These are phyloP conservation scores for Synanthedon andrenaeformis DNA, from an alignment of 2,888 invertebrate species.

Conservation along the genomic window DNA sequence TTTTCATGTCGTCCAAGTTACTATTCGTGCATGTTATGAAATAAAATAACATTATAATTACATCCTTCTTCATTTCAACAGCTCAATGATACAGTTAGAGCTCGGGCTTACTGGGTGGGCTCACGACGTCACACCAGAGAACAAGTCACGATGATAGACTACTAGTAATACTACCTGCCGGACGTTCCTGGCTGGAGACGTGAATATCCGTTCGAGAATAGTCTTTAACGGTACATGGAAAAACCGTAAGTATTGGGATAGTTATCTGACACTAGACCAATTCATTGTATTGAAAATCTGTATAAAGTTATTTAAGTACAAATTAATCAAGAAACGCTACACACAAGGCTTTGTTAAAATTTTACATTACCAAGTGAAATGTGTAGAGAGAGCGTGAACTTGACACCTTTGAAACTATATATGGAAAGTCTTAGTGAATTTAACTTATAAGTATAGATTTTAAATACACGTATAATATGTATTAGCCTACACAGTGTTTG, in stretches of 20 bases:
- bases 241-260: background rate
- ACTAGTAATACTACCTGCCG: conserved; percentile 30
- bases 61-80: background rate
- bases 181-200: conserved; percentile 6
- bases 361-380: too few relatives aligned
- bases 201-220: conserved; percentile 8
- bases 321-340: too few relatives aligned
- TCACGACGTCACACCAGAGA: conserved; percentile 19
- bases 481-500: too few relatives aligned
- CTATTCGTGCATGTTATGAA: too few relatives aligned
- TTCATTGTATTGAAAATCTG: too few relatives aligned
- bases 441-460: too few relatives aligned
- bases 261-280: too few relatives aligned
- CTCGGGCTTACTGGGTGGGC: conserved; percentile 36
- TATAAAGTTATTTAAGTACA: too few relatives aligned
- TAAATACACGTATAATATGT: too few relatives aligned
- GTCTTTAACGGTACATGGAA: background rate
- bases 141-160: conserved; percentile 49
- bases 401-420: background rate
- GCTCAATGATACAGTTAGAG: conserved; percentile 9
- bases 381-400: background rate
- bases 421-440: too few relatives aligned
- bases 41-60: background rate
- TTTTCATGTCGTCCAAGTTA: too few relatives aligned
- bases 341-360: too few relatives aligned